Evolutionary conservation across 2,797 vertebrate genomes (phyloP), one percentile per base, ranked within the genome.

Genomic region (Petrocephalus schoutedeni): DNA sequence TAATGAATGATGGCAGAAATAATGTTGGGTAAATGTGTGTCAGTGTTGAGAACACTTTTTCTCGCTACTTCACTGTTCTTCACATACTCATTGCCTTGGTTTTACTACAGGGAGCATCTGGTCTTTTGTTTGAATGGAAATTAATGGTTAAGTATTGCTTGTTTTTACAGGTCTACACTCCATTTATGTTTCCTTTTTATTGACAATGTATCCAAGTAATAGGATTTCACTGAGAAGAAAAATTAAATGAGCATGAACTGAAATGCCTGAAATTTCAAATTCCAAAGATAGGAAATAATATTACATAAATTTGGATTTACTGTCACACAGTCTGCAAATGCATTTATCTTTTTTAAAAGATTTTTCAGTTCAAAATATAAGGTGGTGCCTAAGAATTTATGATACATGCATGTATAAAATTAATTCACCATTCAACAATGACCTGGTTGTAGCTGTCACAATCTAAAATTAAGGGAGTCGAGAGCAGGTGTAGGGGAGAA

Each of bases 261-360:
- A 85, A 85, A 57, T 41, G 28, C 54, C 32, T 85, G 84, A 36
- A 58, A 58, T 16, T 5, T 58, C 32, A 53, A 53, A 84, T 84
- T 84, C 10, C 74, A 80, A 19, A 49, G 41, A 54, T 28, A 21
- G 49, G n/a, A 84, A 84, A 28, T 53, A 45, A 84, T 32, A 57
- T 85, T n/a, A 85, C 36, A 36, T 53, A 85, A n/a, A 85, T 85
- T 32, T 32, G 51, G 84, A 85, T 58, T 54, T 54, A 84, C 12
- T 54, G 4, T 51, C n/a, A 51, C 51, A 84, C 71, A 77, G 36
- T 45, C 21, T 83, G 80, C 21, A 54, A 83, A 9, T 53, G 49
- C n/a, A 77, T 45, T 14, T 14, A 16, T 77, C 36, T 77, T 83
- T 51, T 53, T 23, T 21, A 36, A 83, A 83, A 23, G 19, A 83